A percentile compares a stretch with the other conserved stretches of the same genome.
phyloP scores from a whole-genome alignment of 2,888 invertebrate species.

The Elegia similella region DNA sequence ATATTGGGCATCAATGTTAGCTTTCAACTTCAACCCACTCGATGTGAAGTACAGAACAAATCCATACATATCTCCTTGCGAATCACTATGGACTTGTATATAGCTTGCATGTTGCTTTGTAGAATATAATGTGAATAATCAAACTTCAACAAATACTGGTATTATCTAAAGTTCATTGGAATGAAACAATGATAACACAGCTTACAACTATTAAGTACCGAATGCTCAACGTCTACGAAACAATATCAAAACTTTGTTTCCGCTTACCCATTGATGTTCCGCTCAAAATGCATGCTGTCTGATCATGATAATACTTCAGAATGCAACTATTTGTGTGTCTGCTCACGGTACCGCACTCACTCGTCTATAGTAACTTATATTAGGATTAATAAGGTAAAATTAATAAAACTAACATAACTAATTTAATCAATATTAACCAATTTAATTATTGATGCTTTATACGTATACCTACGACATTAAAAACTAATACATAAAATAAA shows the following conservation, averaged over 20 bases:
- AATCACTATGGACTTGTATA: too few species aligned
- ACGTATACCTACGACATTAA: too few species aligned
- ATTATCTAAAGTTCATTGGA: not conserved
- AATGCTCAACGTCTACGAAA: not conserved
- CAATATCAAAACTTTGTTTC: conserved; percentile 5
- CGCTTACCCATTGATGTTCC: conserved; percentile 7
- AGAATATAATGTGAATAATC: too few species aligned
- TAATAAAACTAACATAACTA: not conserved
- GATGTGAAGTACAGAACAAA: too few species aligned
- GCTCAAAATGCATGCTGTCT: conserved; percentile 5
- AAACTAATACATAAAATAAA: too few species aligned
- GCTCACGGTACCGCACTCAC: not conserved
- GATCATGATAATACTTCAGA: conserved; percentile 15
- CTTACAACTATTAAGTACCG: not conserved
- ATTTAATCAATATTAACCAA: too few species aligned
- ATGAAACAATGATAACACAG: not conserved
- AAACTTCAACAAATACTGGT: not conserved
- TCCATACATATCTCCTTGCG: too few species aligned
- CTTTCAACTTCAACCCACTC: too few species aligned
- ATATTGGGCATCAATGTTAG: too few species aligned
- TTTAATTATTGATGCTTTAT: too few species aligned
- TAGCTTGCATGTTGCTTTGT: too few species aligned
- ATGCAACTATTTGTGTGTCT: conserved; percentile 1
- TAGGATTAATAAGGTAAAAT: not conserved
- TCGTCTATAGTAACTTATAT: not conserved